These are phyloP conservation scores for Amiota minor DNA, from an alignment of 2,888 invertebrate species.

Conservation along the genomic window DNA sequence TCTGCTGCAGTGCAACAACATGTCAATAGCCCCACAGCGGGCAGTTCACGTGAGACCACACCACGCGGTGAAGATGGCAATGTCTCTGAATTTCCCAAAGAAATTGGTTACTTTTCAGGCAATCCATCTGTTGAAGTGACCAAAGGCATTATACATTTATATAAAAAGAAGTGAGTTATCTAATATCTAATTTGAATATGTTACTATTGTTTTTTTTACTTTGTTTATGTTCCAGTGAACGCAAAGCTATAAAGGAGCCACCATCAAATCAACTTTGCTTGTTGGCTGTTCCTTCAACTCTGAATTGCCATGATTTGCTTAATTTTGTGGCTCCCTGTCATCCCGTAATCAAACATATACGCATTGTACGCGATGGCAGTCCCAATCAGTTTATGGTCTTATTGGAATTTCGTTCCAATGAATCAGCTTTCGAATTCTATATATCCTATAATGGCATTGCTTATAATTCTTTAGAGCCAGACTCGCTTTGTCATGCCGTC, in stretches of 20 bases:
- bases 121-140: constrained; percentile 98
- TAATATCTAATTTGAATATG: not conserved
- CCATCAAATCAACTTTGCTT: constrained; percentile 90
- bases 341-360: constrained; percentile 89
- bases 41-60: constrained; percentile 78
- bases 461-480: constrained; percentile 94
- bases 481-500: constrained; percentile 92
- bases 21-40: constrained; percentile 70
- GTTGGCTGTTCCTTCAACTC: constrained; percentile 89
- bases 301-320: constrained; percentile 93
- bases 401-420: constrained; percentile 84
- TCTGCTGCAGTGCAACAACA: constrained; percentile 56
- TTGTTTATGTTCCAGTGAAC: constrained; percentile 76
- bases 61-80: constrained; percentile 67
- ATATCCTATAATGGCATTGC: constrained; percentile 92
- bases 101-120: constrained; percentile 90
- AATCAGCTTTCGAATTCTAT: constrained; percentile 92
- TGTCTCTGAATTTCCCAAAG: constrained; percentile 74
- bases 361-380: constrained; percentile 91
- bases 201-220: not conserved
- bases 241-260: constrained; percentile 81
- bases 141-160: constrained; percentile 96
- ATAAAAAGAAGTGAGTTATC: constrained; percentile 90
- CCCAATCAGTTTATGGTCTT: constrained; percentile 99
- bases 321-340: constrained; percentile 96